These are phyloP conservation scores for Lepidurus arcticus DNA, from an alignment of 1,140 invertebrate genomes.

Conservation along the genomic window DNA sequence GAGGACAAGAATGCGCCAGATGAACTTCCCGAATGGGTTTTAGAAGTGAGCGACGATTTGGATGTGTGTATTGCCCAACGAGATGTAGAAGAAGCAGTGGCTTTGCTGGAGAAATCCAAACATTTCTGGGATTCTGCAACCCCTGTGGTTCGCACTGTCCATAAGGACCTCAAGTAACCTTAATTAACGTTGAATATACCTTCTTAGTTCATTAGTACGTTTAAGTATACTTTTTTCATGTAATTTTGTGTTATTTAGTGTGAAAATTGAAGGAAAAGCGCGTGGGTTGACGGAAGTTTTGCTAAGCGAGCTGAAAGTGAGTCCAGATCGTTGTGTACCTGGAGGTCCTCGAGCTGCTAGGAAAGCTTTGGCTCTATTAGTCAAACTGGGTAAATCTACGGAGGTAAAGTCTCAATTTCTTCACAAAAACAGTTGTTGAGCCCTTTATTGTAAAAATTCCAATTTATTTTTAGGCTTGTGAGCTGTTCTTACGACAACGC, in stretches of 20 bases:
- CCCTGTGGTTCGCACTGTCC: constrained; percentile 36
- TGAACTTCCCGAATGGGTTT: constrained; percentile 81
- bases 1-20: constrained; percentile 70
- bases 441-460: not conserved
- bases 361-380: constrained; percentile 77
- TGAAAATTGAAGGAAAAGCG: constrained; percentile 65
- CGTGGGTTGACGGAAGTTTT: constrained; percentile 75
- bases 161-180: constrained; percentile 40
- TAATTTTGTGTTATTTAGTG: constrained; percentile 40
- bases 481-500: constrained; percentile 78
- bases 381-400: constrained; percentile 66
- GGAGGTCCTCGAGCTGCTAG: constrained; percentile 84
- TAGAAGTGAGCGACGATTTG: constrained; percentile 87
- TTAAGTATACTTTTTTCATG: not conserved
- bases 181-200: not conserved
- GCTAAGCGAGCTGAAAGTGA: constrained; percentile 79
- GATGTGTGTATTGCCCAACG: constrained; percentile 96
- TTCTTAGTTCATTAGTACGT: not conserved
- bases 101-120: constrained; percentile 69
- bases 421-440: not conserved
- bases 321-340: constrained; percentile 80
- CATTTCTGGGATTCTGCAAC: constrained; percentile 45
- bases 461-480: constrained; percentile 57
- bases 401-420: constrained; percentile 45
- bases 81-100: constrained; percentile 91